These are phyloP conservation scores for Jordanella pulchra DNA, from an alignment of 2,797 vertebrate genomes.

Conservation along the genomic window DNA sequence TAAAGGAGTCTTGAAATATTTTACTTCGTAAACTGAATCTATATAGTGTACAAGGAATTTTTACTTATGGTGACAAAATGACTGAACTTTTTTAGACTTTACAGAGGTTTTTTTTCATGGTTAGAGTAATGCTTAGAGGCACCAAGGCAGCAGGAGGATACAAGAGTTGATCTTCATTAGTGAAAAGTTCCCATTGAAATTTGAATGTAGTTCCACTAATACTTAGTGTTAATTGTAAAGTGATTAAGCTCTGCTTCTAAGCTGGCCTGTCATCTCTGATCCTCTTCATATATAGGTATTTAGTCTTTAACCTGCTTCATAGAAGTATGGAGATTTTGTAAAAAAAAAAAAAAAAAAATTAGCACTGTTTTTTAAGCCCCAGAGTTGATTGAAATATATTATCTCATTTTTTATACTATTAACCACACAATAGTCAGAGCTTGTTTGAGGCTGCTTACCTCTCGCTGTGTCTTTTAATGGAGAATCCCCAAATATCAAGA, in stretches of 20 bases:
- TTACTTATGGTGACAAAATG: too few species aligned
- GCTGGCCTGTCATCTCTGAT: not conserved
- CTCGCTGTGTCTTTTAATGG: slow-evolving; percentile 5
- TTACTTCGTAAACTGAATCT: too few species aligned
- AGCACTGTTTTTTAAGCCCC: too few species aligned
- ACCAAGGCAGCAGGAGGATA: not conserved
- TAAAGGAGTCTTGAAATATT: too few species aligned
- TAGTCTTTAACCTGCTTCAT: too few species aligned
- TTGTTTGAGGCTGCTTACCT: not conserved
- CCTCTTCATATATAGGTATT: not conserved
- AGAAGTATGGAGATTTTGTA: too few species aligned
- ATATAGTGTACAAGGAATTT: too few species aligned
- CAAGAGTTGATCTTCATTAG: not conserved
- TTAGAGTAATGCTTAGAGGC: not conserved
- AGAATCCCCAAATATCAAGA: slow-evolving; percentile 16
- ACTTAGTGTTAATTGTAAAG: not conserved
- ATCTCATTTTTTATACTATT: slow-evolving; percentile 24
- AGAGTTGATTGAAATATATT: too few species aligned
- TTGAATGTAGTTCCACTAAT: not conserved
- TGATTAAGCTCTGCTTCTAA: not conserved
- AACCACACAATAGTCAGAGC: not conserved
- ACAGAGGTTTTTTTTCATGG: too few species aligned
- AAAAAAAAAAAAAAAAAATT: too few species aligned
- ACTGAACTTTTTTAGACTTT: too few species aligned
- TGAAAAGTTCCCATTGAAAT: too few species aligned